phyloP scores from a whole-genome alignment of 2,888 invertebrate species.

The Melanostoma mellinum region DNA sequence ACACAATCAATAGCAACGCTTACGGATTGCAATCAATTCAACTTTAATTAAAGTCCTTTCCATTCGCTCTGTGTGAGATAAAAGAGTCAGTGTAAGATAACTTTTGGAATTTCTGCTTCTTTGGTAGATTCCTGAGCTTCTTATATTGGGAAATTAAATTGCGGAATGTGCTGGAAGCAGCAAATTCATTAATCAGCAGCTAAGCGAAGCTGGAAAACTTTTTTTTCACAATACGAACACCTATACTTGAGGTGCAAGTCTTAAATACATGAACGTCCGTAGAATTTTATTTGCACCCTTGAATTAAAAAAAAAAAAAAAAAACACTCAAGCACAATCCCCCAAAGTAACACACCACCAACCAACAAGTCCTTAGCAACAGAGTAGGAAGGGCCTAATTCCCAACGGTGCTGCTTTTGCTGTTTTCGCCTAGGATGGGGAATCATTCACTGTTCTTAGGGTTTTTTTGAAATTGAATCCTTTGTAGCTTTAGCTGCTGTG shows the following conservation, averaged over 20 bases:
- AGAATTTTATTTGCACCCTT: slow-evolving; percentile 39
- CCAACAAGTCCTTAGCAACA: background rate
- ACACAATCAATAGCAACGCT: background rate
- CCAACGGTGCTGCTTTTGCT: slow-evolving; percentile 30
- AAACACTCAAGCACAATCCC: background rate
- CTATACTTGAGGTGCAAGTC: background rate
- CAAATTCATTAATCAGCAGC: slow-evolving; percentile 63
- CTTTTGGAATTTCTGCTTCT: slow-evolving; percentile 15
- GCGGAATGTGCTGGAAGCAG: slow-evolving; percentile 48
- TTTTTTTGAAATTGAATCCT: slow-evolving; percentile 51
- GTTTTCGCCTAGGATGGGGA: slow-evolving; percentile 26
- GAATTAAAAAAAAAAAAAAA: slow-evolving; percentile 11
- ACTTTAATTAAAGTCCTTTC: slow-evolving; percentile 62
- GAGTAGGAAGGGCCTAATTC: background rate
- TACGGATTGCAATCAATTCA: slow-evolving; percentile 53
- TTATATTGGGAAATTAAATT: slow-evolving; percentile 53
- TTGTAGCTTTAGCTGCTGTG: background rate
- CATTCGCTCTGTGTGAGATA: too few relatives aligned
- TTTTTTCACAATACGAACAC: background rate
- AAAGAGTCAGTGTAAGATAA: slow-evolving; percentile 5
- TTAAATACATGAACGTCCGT: slow-evolving; percentile 11
- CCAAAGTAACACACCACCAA: slow-evolving; percentile 7
- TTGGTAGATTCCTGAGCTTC: slow-evolving; percentile 28
- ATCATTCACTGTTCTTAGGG: slow-evolving; percentile 35
- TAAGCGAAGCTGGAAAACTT: slow-evolving; percentile 51